Evolutionary conservation across 2,113 vertebrate species (phyloP).

Genomic region (Aptenodytes forsteri): DNA sequence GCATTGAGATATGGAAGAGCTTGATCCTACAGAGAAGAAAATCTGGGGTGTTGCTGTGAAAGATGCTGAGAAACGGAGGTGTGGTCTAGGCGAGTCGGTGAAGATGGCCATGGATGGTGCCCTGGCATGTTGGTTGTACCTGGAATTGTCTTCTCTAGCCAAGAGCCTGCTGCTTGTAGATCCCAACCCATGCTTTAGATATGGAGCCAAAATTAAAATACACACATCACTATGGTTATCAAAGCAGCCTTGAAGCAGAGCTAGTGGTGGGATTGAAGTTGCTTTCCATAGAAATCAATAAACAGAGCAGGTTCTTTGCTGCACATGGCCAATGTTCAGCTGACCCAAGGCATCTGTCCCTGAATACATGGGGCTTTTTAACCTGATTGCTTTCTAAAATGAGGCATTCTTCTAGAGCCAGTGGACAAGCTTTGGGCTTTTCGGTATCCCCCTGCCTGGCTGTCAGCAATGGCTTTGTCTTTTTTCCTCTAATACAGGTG

Average conservation of each 20-base stretch:
- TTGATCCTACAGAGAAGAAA: neutral
- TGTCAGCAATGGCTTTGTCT: neutral
- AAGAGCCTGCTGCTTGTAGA: neutral
- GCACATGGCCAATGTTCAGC: rapidly evolving
- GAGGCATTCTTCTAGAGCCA: neutral
- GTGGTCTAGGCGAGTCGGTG: neutral
- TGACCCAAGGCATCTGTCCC: neutral
- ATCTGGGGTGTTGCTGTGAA: neutral
- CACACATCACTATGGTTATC: rapidly evolving
- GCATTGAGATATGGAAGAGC: neutral
- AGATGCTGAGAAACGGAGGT: neutral
- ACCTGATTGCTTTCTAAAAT: neutral
- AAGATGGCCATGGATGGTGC: neutral
- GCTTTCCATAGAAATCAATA: neutral
- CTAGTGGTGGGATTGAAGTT: neutral
- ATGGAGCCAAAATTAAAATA: neutral
- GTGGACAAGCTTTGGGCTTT: neutral
- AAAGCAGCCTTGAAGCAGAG: neutral
- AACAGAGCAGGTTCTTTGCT: neutral
- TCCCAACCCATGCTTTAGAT: neutral
- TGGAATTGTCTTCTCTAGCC: neutral
- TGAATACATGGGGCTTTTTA: rapidly evolving
- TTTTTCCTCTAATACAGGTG: neutral
- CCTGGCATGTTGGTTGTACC: neutral
- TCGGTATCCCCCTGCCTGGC: neutral